These are phyloP conservation scores for Helicoverpa assulta DNA, from an alignment of 2,888 invertebrate species.

Conservation along the genomic window DNA sequence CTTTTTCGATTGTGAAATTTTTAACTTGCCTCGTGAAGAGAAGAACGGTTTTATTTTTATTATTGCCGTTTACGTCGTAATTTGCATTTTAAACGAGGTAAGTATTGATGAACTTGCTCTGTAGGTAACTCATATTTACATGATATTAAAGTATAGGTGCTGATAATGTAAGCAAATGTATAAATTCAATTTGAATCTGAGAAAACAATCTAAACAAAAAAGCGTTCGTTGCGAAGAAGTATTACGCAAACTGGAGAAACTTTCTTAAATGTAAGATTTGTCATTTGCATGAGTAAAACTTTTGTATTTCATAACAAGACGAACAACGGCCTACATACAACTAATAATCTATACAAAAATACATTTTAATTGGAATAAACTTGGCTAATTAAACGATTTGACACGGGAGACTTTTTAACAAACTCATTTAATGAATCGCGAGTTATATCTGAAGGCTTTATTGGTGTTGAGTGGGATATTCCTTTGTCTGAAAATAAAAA, in stretches of 20 bases:
- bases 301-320: conserved; percentile 42
- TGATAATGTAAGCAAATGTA: conserved; percentile 15
- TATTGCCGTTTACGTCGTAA: conserved; percentile 19
- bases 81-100: conserved; percentile 6
- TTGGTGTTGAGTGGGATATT: conserved; percentile 36
- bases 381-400: conserved; percentile 33
- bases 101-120: neutral
- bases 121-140: neutral
- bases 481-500: conserved; percentile 53
- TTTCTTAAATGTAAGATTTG: conserved; percentile 48
- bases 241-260: conserved; percentile 39
- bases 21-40: conserved; percentile 24
- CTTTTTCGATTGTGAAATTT: conserved; percentile 43
- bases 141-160: neutral
- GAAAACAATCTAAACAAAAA: conserved; percentile 43
- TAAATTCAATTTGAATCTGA: conserved; percentile 33
- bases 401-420: conserved; percentile 21
- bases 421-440: conserved; percentile 31
- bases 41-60: conserved; percentile 22
- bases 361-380: conserved; percentile 23
- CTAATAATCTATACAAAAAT: conserved; percentile 14
- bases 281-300: conserved; percentile 50
- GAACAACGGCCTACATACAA: conserved; percentile 7
- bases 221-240: conserved; percentile 27
- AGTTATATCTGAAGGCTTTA: conserved; percentile 44